These are phyloP conservation scores for Brevimyrus niger DNA, from an alignment of 2,113 vertebrate species.

Conservation along the genomic window DNA sequence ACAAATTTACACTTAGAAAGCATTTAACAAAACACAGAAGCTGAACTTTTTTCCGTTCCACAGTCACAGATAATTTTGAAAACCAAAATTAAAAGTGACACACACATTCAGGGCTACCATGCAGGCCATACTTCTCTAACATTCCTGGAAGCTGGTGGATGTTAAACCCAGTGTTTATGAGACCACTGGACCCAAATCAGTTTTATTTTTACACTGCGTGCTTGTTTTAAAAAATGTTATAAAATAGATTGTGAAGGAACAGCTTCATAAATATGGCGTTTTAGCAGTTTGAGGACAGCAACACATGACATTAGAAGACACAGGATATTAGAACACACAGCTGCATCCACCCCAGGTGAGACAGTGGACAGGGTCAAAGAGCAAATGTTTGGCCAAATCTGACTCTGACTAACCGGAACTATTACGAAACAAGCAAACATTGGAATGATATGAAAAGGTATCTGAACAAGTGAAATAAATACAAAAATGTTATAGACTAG, in stretches of 20 bases:
- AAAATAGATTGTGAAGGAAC: neutral
- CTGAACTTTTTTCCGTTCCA: neutral
- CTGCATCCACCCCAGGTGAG: neutral
- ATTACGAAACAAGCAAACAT: neutral
- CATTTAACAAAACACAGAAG: neutral
- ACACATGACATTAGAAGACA: neutral
- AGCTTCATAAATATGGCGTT: neutral
- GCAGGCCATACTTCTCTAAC: neutral
- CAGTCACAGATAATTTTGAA: neutral
- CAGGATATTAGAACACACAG: neutral
- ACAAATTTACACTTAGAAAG: neutral
- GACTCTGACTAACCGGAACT: neutral
- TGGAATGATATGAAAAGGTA: neutral
- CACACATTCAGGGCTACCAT: neutral
- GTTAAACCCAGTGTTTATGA: slow-evolving; percentile 2
- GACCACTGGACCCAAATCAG: neutral
- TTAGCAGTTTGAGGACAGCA: neutral
- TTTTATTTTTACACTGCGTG: neutral
- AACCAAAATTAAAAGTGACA: neutral
- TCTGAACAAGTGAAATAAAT: neutral
- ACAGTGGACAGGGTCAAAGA: neutral
- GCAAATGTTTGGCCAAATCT: neutral
- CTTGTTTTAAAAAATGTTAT: neutral
- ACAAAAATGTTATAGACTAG: neutral
- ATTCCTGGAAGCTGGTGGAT: neutral